Evolutionary conservation across 1,140 invertebrate genomes (phyloP).

Genomic region (Macrobrachium rosenbergii): DNA sequence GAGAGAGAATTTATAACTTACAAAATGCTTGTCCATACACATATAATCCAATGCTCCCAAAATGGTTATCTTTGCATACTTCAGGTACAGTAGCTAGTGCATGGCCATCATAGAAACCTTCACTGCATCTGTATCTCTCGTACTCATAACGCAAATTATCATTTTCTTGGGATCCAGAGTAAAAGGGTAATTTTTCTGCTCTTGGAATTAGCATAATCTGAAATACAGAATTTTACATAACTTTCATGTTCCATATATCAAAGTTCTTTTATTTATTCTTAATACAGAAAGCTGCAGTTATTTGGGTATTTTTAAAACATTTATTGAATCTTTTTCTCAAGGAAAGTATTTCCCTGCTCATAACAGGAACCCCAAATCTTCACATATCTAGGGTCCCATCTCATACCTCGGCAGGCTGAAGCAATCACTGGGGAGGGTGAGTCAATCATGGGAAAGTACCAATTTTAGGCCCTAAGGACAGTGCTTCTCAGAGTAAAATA

Average conservation of each 20-base stretch:
- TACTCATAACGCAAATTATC: conserved; percentile 81
- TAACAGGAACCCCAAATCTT: no score
- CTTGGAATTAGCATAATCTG: conserved; percentile 86
- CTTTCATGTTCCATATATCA: not conserved
- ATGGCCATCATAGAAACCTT: conserved; percentile 79
- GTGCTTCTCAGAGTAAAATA: no score
- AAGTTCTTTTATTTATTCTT: not conserved
- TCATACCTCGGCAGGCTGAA: no score
- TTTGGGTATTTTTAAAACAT: no score
- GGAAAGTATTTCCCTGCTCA: no score
- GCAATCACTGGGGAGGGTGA: no score
- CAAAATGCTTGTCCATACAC: conserved; percentile 83
- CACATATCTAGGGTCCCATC: no score
- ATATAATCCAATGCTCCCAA: conserved; percentile 84
- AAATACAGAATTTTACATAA: conserved; percentile 32
- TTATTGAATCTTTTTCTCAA: no score
- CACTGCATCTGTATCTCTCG: conserved; percentile 83
- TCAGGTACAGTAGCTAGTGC: conserved; percentile 76
- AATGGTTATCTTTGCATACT: conserved; percentile 81
- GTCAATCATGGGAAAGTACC: no score
- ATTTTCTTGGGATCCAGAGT: conserved; percentile 75
- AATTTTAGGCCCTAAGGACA: no score
- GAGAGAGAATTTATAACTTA: conserved; percentile 65
- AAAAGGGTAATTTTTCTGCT: conserved; percentile 87
- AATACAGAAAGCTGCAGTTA: no score